phyloP scores from a whole-genome alignment of 2,888 invertebrate species.

The Cyrtodaria siliqua region DNA sequence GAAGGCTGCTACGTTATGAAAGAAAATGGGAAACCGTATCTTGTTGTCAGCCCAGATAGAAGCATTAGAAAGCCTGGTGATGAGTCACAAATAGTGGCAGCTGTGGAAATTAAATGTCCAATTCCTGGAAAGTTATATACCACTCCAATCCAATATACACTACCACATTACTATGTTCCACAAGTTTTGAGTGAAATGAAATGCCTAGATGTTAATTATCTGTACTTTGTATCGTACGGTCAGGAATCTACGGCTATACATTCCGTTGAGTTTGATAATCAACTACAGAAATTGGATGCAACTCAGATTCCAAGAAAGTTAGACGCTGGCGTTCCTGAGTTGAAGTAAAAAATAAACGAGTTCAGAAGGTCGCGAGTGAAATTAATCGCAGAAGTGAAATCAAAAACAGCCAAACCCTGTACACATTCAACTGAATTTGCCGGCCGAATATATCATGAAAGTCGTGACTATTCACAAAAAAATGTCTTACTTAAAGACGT shows the following conservation, averaged over 20 bases:
- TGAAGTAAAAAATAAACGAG: conserved; percentile 25
- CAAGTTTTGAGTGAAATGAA: conserved; percentile 46
- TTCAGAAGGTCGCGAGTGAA: conserved; percentile 17
- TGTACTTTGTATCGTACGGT: conserved; percentile 32
- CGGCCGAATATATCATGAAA: conserved; percentile 21
- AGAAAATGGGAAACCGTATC: no score
- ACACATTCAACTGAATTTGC: no score
- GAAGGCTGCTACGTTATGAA: no score
- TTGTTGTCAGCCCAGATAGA: no score
- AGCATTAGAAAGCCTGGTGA: no score
- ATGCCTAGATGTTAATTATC: conserved; percentile 5
- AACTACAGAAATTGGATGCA: conserved; percentile 6
- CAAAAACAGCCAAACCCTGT: no score
- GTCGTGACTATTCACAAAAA: neutral
- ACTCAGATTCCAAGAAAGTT: conserved; percentile 12
- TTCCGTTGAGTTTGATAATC: conserved; percentile 9
- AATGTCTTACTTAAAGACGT: conserved; percentile 19
- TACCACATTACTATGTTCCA: conserved; percentile 36
- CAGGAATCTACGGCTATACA: conserved; percentile 30
- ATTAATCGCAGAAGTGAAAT: conserved; percentile 36
- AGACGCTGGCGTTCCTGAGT: neutral
- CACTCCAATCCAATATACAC: conserved; percentile 21
- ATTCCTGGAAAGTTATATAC: conserved; percentile 32
- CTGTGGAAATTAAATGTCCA: conserved; percentile 54
- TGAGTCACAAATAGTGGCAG: neutral